phyloP scores from a whole-genome alignment of 2,888 invertebrate genomes.

The Arrhopalites spinosus region DNA sequence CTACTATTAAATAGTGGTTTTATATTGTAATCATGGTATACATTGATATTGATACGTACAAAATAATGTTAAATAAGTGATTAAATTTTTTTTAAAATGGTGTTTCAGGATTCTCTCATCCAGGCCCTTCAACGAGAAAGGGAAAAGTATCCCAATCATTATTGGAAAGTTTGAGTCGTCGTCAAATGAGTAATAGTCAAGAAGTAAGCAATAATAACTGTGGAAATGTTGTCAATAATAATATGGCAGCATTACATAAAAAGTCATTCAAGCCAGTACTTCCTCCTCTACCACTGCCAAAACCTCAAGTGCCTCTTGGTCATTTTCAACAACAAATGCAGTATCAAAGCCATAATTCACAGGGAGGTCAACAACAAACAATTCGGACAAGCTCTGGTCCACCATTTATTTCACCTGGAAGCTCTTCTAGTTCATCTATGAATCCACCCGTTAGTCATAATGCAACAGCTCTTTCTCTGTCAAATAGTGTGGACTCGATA shows the following conservation, averaged over 20 bases:
- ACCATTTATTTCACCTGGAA: conserved; percentile 52
- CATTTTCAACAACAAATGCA: conserved; percentile 41
- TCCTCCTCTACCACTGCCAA: conserved; percentile 51
- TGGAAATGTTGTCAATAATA: neutral
- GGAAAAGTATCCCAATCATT: conserved; percentile 76
- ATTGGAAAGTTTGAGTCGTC: conserved; percentile 62
- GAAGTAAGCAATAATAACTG: conserved; percentile 9
- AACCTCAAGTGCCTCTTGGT: conserved; percentile 5
- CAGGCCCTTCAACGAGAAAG: conserved; percentile 75
- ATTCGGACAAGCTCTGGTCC: conserved; percentile 54
- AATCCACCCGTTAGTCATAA: conserved; percentile 1
- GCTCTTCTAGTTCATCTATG: neutral
- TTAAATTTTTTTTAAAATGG: too few species aligned
- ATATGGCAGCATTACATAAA: neutral
- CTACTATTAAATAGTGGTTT: too few species aligned
- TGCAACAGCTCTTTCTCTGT: conserved; percentile 40
- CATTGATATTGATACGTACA: too few species aligned
- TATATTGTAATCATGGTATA: too few species aligned
- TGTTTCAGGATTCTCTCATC: conserved; percentile 74
- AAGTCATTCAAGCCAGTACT: conserved; percentile 37
- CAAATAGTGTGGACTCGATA: conserved; percentile 54
- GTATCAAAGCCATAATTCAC: conserved; percentile 30
- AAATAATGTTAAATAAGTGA: too few species aligned
- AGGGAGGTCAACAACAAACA: conserved; percentile 31
- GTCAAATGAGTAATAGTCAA: neutral